A percentile compares a stretch with the other conserved stretches of the same genome.
These are phyloP conservation scores for Planiliza haematocheilus DNA, from an alignment of 2,113 vertebrate genomes.

Conservation along the genomic window DNA sequence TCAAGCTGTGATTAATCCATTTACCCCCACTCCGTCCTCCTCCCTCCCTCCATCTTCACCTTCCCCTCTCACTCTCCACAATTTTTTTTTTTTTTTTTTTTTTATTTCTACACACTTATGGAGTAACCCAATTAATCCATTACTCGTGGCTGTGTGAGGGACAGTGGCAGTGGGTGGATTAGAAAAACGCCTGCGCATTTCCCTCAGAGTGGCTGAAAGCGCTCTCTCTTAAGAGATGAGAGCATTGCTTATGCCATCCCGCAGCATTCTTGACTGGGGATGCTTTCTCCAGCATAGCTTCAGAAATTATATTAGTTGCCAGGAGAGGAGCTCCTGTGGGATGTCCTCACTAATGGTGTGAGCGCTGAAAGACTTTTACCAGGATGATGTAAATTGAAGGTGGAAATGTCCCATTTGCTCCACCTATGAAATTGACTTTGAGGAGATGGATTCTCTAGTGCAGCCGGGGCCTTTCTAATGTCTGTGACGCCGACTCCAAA, in stretches of 20 bases:
- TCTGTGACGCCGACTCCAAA: constrained; percentile 23
- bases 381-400: constrained; percentile 65
- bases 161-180: constrained; percentile 77
- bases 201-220: constrained; percentile 62
- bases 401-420: constrained; percentile 69
- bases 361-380: constrained; percentile 66
- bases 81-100: constrained; percentile 67
- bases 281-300: constrained; percentile 66
- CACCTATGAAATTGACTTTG: constrained; percentile 62
- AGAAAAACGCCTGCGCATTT: constrained; percentile 72
- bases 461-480: constrained; percentile 25
- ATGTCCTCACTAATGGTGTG: constrained; percentile 64
- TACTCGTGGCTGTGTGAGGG: constrained; percentile 76
- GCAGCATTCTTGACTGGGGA: constrained; percentile 36
- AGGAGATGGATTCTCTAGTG: constrained; percentile 53
- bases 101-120: constrained; percentile 80
- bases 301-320: constrained; percentile 76
- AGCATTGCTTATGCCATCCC: constrained; percentile 62
- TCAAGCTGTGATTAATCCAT: constrained; percentile 87
- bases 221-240: constrained; percentile 71
- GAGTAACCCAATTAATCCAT: constrained; percentile 86
- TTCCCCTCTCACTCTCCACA: constrained; percentile 37
- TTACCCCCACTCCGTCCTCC: constrained; percentile 68
- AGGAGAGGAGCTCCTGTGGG: constrained; percentile 74
- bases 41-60: constrained; percentile 23